A percentile compares a stretch with the other conserved stretches of the same genome.
Evolutionary conservation across 2,888 invertebrate species (phyloP).

Genomic region (Marronus borbonicus): DNA sequence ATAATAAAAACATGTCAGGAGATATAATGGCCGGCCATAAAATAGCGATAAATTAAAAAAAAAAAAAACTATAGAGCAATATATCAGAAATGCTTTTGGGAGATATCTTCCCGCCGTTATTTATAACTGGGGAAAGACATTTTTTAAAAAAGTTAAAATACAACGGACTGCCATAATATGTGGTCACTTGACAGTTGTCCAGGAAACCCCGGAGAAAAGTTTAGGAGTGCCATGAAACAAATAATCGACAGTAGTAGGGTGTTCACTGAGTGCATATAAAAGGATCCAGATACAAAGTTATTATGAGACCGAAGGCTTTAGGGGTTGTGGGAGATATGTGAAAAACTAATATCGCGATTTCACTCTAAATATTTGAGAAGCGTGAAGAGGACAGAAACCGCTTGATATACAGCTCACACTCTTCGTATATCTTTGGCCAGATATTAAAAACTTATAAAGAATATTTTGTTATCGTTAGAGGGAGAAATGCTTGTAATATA

Average conservation of each 20-base stretch:
- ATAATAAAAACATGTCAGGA: not conserved
- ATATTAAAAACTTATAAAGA: slow-evolving; percentile 46
- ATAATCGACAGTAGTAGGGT: slow-evolving; percentile 34
- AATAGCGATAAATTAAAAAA: slow-evolving; percentile 2
- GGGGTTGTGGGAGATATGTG: slow-evolving; percentile 34
- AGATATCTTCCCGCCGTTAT: slow-evolving; percentile 18
- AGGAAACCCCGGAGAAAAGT: slow-evolving; percentile 20
- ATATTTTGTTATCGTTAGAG: slow-evolving; percentile 21
- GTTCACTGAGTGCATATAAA: slow-evolving; percentile 39
- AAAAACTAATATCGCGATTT: slow-evolving; percentile 43
- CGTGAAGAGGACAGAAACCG: slow-evolving; percentile 24
- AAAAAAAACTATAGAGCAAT: not conserved
- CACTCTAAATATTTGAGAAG: slow-evolving; percentile 35
- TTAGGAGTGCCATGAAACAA: slow-evolving; percentile 39
- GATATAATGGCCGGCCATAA: not conserved
- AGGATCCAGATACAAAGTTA: slow-evolving; percentile 39
- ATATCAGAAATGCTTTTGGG: slow-evolving; percentile 14
- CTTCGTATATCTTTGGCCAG: slow-evolving; percentile 41
- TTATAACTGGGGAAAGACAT: slow-evolving; percentile 12
- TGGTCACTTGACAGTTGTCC: slow-evolving; percentile 36
- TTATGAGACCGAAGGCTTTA: slow-evolving; percentile 37
- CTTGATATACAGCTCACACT: slow-evolving; percentile 37
- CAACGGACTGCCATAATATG: slow-evolving; percentile 16
- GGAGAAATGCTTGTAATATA: slow-evolving; percentile 20
- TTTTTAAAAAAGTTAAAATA: slow-evolving; percentile 33